These are phyloP conservation scores for Enteromius thamalakanensis DNA, from an alignment of 2,797 vertebrate genomes.

Conservation along the genomic window DNA sequence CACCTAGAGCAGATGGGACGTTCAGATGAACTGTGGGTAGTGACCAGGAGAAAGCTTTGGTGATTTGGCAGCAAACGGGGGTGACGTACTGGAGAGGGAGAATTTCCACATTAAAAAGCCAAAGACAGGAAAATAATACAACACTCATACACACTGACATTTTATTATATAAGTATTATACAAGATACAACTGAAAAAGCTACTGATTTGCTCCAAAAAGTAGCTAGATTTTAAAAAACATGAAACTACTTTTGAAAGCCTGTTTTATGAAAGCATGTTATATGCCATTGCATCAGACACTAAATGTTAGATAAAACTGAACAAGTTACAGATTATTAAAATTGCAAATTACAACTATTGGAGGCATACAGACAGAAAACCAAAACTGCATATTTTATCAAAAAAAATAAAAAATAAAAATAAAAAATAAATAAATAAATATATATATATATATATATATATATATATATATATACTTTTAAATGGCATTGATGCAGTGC, in stretches of 20 bases:
- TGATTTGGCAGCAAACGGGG: neutral
- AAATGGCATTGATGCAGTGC: neutral
- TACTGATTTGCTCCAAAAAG: neutral
- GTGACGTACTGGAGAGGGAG: neutral
- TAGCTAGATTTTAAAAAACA: neutral
- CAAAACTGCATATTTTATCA: neutral
- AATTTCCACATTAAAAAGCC: constrained; percentile 2
- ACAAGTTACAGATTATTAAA: neutral
- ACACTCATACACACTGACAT: neutral
- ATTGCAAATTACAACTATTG: neutral
- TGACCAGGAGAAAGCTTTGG: constrained; percentile 1
- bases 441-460: too few species aligned
- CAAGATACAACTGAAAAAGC: neutral
- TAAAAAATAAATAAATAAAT: too few species aligned
- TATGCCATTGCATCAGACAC: neutral
- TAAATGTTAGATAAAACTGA: neutral
- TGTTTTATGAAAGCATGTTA: neutral
- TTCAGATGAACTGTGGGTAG: constrained; percentile 16
- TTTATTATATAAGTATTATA: neutral
- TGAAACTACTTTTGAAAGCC: neutral
- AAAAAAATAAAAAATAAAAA: too few species aligned
- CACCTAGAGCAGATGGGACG: constrained; percentile 36
- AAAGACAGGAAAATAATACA: neutral
- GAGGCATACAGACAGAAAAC: neutral
- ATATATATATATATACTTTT: neutral